phyloP scores from a whole-genome alignment of 2,888 invertebrate genomes.

The Cerastoderma edule region DNA sequence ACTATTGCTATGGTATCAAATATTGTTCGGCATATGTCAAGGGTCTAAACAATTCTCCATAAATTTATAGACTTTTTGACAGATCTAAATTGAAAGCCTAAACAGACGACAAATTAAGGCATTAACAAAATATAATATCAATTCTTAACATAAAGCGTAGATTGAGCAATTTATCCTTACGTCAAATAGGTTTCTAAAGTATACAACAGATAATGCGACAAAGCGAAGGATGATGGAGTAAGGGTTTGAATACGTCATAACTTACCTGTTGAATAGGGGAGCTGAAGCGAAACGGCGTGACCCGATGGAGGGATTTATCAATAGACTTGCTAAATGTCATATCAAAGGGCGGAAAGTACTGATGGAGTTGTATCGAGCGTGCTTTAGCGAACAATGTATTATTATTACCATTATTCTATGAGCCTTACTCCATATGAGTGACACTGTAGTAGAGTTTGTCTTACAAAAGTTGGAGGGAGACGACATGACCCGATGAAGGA shows the following conservation, averaged over 20 bases:
- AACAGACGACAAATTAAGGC: neutral
- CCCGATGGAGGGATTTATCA: neutral
- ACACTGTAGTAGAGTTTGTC: too few species aligned
- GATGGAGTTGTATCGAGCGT: too few species aligned
- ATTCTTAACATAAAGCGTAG: neutral
- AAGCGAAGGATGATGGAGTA: neutral
- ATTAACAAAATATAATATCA: neutral
- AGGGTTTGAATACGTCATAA: constrained; percentile 28
- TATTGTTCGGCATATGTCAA: too few species aligned
- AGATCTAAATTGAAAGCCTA: neutral
- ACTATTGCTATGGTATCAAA: too few species aligned
- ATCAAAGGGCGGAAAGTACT: too few species aligned
- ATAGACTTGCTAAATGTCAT: constrained; percentile 3
- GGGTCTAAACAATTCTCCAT: too few species aligned
- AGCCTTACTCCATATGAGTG: too few species aligned
- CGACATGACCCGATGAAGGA: too few species aligned
- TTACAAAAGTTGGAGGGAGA: too few species aligned
- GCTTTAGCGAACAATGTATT: too few species aligned
- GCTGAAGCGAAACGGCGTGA: constrained; percentile 29
- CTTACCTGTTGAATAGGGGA: constrained; percentile 40
- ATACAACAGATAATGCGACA: neutral
- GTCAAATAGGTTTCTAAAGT: neutral
- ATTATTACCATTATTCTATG: too few species aligned
- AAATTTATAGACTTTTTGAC: neutral
- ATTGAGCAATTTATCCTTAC: neutral